Evolutionary conservation across 1,140 invertebrate genomes (phyloP), one percentile per base, ranked within the genome.

Genomic region (Ridgeia piscesae): DNA sequence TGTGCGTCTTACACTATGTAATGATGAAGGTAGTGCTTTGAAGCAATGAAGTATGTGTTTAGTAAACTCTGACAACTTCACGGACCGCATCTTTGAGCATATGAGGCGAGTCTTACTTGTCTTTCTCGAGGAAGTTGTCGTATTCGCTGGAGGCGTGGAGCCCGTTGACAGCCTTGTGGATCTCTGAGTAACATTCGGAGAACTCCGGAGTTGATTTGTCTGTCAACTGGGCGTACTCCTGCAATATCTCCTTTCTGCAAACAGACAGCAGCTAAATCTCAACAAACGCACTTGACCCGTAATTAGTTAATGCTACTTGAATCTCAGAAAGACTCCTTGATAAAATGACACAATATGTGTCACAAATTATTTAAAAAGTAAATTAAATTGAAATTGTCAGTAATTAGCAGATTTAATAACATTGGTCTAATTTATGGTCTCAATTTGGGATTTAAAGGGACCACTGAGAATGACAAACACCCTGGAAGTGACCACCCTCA

Each of bases 61-160:
- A 77, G 58, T 50, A n/a, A n/a, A 42, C 42, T 42, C 11, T 42
- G 42, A 4, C 42, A 42, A 42, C 42, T 42, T 11, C 42, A 11
- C 4, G 11, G 42, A 42, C 42, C 42, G 11, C 42, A 4, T 11
- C 42, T 42, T 42, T n/a, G n/a, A n/a, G 48, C 27, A 6, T 77
- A 21, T 77, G 17, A n/a, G n/a, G 6, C 11, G 42, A 21, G 33
- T 33, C 93, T 93, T 90, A 93, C 93, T 91, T 58, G 89, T 93
- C 42, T 48, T 92, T 88, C 31, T 93, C 88, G 14, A 93, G 34
- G 34, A 93, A 93, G 21, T 35, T 33, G 34, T 35, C 92, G 94
- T 96, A 96, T 93, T 96, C 96, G 88, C 94, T 94, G 91, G 94
- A 94, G 31, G 96, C 95, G 34, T 94, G 94, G 92, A 96, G 95